Percentiles rank a stretch among this genome's conserved stretches.
Evolutionary conservation across 2,113 vertebrate species (phyloP).

Genomic region (Anhinga anhinga): DNA sequence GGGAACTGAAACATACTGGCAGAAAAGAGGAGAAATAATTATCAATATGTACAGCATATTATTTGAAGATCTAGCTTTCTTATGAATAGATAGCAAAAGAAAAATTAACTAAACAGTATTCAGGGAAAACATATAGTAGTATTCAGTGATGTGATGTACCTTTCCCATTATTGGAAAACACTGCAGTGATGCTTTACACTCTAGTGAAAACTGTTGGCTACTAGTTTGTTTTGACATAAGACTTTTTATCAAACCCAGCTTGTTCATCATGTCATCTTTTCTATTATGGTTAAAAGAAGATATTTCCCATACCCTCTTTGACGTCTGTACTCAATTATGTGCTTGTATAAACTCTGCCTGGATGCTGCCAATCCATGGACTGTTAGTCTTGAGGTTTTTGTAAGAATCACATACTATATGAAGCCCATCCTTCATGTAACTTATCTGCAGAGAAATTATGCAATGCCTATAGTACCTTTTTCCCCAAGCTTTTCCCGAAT

Average conservation of each 20-base stretch:
- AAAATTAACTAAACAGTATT: neutral
- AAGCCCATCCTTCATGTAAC: neutral
- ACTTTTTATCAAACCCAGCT: neutral
- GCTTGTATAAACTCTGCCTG: neutral
- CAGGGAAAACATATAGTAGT: neutral
- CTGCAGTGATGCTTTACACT: neutral
- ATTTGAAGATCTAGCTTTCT: neutral
- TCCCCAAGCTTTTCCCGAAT: neutral
- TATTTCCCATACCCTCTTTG: neutral
- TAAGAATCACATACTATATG: neutral
- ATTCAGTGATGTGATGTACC: neutral
- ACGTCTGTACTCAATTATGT: neutral
- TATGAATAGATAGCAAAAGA: neutral
- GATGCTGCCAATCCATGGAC: neutral
- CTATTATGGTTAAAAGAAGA: neutral
- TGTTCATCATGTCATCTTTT: neutral
- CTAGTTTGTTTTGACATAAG: neutral
- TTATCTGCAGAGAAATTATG: neutral
- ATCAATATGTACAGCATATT: neutral
- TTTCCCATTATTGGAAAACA: neutral
- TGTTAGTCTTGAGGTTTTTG: neutral
- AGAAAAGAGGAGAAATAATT: neutral
- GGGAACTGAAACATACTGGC: neutral
- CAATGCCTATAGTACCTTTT: neutral
- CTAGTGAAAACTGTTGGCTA: neutral